Conservation (phyloP, 1,140 invertebrate genomes). For the Drosophila baimaii region DNA sequence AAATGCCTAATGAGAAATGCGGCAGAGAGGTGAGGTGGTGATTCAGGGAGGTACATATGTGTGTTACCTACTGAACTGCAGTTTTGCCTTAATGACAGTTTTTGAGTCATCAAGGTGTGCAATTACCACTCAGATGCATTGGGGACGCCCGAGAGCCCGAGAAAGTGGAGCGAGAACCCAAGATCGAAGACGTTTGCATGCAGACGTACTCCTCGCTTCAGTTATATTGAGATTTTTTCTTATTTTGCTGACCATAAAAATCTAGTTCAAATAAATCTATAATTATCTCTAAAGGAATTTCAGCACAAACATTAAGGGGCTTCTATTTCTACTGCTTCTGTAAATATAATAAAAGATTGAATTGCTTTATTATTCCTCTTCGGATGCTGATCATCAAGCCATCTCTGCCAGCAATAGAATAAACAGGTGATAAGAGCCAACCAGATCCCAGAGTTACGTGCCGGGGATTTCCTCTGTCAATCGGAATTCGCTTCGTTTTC, state of each 20-base stretch:
- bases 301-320: neutral
- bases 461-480: conserved; percentile 31
- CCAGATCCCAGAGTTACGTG: conserved; percentile 29
- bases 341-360: neutral
- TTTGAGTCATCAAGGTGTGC: conserved; percentile 36
- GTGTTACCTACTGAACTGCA: conserved; percentile 48
- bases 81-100: conserved; percentile 41
- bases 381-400: neutral
- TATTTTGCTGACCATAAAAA: neutral
- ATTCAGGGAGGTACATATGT: conserved; percentile 15
- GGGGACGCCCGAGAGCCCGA: conserved; percentile 5
- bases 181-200: conserved; percentile 1
- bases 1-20: neutral
- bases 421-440: conserved; percentile 22
- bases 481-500: conserved; percentile 41
- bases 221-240: neutral
- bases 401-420: neutral
- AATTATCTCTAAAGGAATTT: conserved; percentile 2
- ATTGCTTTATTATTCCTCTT: neutral
- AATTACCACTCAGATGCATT: conserved; percentile 32
- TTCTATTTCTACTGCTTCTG: neutral
- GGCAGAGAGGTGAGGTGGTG: conserved; percentile 3
- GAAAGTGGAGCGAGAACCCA: conserved; percentile 28
- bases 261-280: neutral
- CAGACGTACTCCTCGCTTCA: neutral